Evolutionary conservation across 2,888 invertebrate species (phyloP), one percentile per base, ranked within the genome.

Genomic region (Hemithea aestivaria): DNA sequence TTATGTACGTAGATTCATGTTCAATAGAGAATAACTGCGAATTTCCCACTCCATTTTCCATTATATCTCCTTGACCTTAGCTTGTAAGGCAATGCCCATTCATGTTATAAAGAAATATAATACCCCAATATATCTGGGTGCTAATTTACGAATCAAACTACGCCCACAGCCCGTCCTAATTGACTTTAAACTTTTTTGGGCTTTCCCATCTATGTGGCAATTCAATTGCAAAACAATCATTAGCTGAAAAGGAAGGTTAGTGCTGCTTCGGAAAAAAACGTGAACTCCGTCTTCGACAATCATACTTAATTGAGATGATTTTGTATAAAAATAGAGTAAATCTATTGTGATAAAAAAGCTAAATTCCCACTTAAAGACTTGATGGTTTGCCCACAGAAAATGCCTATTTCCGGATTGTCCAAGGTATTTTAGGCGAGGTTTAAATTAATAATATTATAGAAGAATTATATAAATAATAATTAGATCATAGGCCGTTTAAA

Each of bases 131-230:
- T 25, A 27, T 26, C 16, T 25, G 6, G 11, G 36, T 29, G 36
- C 22, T 36, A 41, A 41, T 41, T 10, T 26, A 10, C 32, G 29
- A 36, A 29, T 41, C 36, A 36, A 41, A 33, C 21, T 33, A 29
- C 33, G 16, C 36, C 41, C 36, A 41, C 41, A 6, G 26, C 8
- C 3, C 25, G 27, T 21, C 28, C 22, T 41, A 29, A 41, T 36
- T 36, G 29, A 34, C 33, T 28, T 20, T 25, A 33, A 33, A n/a
- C 16, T 16, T 8, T 29, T 33, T 28, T 41, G 36, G 41, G 26
- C 29, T 33, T 37, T 36, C 28, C 35, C 32, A 35, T 27, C 33
- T 34, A 20, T n/a, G n/a, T 7, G 31, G 28, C 35, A 35, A 35
- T 23, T 40, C 32, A 9, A n/a, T n/a, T n/a, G n/a, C n/a, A n/a